Evolutionary conservation across 2,888 invertebrate species (phyloP), one percentile per base, ranked within the genome.

Genomic region (Ormyrus nitidulus): DNA sequence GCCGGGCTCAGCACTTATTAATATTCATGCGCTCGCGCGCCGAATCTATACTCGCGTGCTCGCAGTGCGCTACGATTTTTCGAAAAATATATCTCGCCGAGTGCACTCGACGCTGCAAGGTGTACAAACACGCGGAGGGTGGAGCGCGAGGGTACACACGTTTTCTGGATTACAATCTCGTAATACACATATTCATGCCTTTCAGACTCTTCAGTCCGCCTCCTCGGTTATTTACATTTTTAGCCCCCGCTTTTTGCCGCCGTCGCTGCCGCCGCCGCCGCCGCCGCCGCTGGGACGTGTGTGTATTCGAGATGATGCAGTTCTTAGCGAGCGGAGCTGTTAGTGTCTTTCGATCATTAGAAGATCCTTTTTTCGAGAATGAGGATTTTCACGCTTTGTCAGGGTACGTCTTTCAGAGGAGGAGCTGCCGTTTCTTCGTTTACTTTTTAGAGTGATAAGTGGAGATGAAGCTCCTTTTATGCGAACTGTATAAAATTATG

Each of bases 1-100:
- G 46, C 66, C 61, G 46, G 53, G 70, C 71, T 90, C 90, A 90
- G 89, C 90, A 88, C 87, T 78, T 81, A 90, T 90, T 88, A 90
- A 90, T 90, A 90, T 90, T 90, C 90, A 90, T 89, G 86, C 19
- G 51, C 19, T 53, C n/a, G 64, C 46, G 48, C 19, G 11, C 51
- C 34, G 34, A 34, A 34, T 34, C 34, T 34, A 34, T 34, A 34
- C 34, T 34, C 34, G 34, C 34, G 34, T 2, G 34, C 34, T 34
- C 34, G 34, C 34, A 34, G 34, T 34, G 34, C 2, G 34, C 34
- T 34, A 58, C 8, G 53, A 9, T 72, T 80, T 68, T 61, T 62
- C 46, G 59, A 54, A 66, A 72, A 76, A 54, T 71, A 62, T 49
- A 44, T 62, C 48, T 46, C 10, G 11, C 54, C 11, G 62, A 80